Evolutionary conservation across 2,888 invertebrate genomes (phyloP).

Genomic region (Automeris io): DNA sequence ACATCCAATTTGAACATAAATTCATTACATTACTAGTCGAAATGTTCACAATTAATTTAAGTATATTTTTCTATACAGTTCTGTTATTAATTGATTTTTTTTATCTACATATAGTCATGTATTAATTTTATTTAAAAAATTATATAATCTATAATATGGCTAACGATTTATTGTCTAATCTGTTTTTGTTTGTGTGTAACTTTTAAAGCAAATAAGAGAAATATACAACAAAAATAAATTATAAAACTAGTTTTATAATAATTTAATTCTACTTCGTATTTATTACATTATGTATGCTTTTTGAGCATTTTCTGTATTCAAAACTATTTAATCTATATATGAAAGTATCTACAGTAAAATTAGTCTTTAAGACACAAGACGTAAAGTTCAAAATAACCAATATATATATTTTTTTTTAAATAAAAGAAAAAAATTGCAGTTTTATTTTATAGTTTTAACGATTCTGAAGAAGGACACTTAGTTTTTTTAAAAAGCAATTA

Average conservation of each 20-base stretch:
- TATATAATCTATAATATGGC: too few species aligned
- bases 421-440: background rate
- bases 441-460: too few species aligned
- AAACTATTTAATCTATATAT: background rate
- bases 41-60: too few species aligned
- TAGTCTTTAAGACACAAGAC: background rate
- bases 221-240: background rate
- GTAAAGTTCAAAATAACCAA: background rate
- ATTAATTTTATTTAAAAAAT: too few species aligned
- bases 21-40: too few species aligned
- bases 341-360: background rate
- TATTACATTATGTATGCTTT: background rate
- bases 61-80: too few species aligned
- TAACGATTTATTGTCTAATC: background rate
- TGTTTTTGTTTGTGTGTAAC: background rate
- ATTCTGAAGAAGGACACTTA: constrained; percentile 1
- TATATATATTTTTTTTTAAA: constrained; percentile 2
- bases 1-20: too few species aligned
- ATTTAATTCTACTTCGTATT: background rate
- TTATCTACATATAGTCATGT: too few species aligned
- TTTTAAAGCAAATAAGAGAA: background rate
- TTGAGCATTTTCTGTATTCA: background rate
- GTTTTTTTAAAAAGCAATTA: background rate
- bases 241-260: background rate
- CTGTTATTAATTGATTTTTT: too few species aligned